Conservation (phyloP, 2,797 vertebrate genomes). For the Megalops cyprinoides region DNA sequence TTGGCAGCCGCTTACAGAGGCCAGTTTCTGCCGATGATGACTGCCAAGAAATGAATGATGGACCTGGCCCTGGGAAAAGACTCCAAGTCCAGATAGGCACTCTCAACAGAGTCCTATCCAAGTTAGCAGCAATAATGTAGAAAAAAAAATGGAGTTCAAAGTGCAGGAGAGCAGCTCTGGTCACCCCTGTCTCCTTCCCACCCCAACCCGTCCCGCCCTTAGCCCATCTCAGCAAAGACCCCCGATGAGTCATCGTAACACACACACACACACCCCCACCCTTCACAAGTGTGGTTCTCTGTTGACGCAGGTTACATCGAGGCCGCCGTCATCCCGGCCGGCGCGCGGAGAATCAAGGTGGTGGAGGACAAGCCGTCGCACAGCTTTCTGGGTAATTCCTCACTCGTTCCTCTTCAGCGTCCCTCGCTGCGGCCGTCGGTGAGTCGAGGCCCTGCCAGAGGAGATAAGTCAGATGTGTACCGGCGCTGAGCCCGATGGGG, state of each 20-base stretch:
- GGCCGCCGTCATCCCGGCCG: conserved; percentile 90
- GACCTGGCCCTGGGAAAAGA: conserved; percentile 23
- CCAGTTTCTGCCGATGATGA: background rate
- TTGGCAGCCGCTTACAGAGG: conserved; percentile 7
- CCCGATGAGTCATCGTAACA: background rate
- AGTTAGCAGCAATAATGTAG: conserved; percentile 4
- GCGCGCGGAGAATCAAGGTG: conserved; percentile 91
- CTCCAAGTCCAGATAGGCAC: background rate
- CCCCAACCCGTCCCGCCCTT: background rate
- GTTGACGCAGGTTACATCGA: conserved; percentile 88
- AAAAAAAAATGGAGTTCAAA: conserved; percentile 10
- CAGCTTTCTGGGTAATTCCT: conserved; percentile 91
- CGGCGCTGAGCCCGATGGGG: background rate
- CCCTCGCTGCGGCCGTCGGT: background rate
- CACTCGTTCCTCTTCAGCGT: conserved; percentile 20
- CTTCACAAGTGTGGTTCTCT: conserved; percentile 35
- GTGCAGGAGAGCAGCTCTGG: conserved; percentile 17
- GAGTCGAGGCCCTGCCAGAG: background rate
- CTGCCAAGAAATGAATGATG: conserved; percentile 30
- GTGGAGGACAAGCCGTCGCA: conserved; percentile 95
- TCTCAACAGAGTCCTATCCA: background rate
- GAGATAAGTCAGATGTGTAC: background rate
- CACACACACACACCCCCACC: background rate
- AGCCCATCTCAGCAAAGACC: background rate
- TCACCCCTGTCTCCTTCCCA: background rate